Base-by-base conservation (phyloP, 2,113 vertebrate genomes). In the Pimephales promelas region DNA sequence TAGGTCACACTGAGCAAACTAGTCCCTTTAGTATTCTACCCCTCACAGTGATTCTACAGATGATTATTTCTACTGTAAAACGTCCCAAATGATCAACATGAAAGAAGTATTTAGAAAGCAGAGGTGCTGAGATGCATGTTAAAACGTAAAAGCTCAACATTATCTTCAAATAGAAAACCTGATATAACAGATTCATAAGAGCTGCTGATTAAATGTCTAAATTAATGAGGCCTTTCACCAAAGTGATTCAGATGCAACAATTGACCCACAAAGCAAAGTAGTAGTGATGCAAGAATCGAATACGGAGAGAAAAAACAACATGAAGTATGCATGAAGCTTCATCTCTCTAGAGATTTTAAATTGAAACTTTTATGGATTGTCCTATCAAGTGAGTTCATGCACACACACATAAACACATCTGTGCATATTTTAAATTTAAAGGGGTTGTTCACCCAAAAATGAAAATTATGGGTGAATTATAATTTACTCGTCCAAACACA, bases 261-360 rank as follows among this genome's bases (percentile, higher is more conserved):
- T 71, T 84, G 72, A 57, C 70, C 72, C 18, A 68, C 54, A 82
- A 49, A 81, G 31, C 61, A 77, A 52, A 78, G 72, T 49, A 64
- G 22, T n/a, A 82, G 79, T 84, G 83, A 87, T 66, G 76, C 83
- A 82, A 87, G 71, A 84, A 81, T 77, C 70, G 66, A 81, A 84
- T 54, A 13, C 0, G 20, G 47, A 59, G 14, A 66, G 79, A 68
- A 83, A 83, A 80, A 83, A 83, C 70, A 81, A 13, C 52, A 77
- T 87, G 43, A 86, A 86, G 59, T 18, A 81, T 82, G 40, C 31
- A 82, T 78, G 62, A 78, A 66, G 61, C 54, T 45, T 64, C 76
- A 54, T 45, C 22, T 20, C 26, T 74, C 40, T n/a, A 24, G 26
- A 78, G 66, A 79, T 68, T 49, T 77, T 77, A 68, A 83, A 86